Evolutionary conservation across 2,113 vertebrate genomes (phyloP).

Genomic region (Phainopepla nitens): DNA sequence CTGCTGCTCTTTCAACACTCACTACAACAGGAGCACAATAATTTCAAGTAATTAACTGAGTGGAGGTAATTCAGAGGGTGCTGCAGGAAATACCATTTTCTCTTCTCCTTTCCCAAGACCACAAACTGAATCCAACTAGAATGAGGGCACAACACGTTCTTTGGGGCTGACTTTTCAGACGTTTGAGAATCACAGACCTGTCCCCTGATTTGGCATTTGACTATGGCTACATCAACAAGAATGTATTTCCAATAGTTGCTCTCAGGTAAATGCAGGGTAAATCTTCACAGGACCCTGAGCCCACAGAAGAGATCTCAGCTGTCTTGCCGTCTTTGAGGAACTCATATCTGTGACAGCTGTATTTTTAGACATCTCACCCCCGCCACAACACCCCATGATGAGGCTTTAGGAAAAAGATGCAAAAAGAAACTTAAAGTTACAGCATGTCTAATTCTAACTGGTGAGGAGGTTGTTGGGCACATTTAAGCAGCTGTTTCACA

Average conservation of each 20-base stretch:
- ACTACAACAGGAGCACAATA: not conserved
- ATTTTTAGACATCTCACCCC: not conserved
- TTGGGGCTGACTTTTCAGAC: not conserved
- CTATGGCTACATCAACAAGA: not conserved
- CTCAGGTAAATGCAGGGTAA: not conserved
- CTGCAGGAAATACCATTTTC: fast-evolving
- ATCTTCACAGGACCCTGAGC: not conserved
- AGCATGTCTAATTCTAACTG: not conserved
- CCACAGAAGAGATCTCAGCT: not conserved
- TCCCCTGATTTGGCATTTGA: not conserved
- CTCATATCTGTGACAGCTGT: not conserved
- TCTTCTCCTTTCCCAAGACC: not conserved
- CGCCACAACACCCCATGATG: too few relatives aligned
- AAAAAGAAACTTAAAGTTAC: not conserved
- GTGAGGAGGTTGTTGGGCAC: not conserved
- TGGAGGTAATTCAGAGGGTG: not conserved
- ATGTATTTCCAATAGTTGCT: not conserved
- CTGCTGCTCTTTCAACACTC: not conserved
- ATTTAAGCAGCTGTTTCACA: not conserved
- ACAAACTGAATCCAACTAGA: not conserved
- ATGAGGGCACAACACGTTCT: not conserved
- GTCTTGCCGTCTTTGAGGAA: not conserved
- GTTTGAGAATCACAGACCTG: not conserved
- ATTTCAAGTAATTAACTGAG: not conserved
- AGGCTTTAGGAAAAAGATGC: not conserved